Evolutionary conservation across 1,140 invertebrate species (phyloP).

Genomic region (Laodelphax striatellus): DNA sequence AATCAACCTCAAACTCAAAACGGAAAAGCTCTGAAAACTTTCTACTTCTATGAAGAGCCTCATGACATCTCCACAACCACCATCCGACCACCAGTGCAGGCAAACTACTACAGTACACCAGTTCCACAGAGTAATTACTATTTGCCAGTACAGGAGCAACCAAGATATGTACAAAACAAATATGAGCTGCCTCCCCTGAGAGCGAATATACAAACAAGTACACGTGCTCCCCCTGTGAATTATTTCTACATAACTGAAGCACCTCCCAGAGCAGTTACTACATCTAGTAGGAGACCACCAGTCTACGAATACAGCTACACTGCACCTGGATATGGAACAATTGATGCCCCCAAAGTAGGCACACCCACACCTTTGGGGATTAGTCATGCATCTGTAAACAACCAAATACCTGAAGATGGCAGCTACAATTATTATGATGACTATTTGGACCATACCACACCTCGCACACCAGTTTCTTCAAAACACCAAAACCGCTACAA

Average conservation of each 20-base stretch:
- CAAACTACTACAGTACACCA: neutral
- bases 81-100: neutral
- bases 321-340: conserved; percentile 21
- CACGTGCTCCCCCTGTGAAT: neutral
- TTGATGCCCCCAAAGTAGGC: conserved; percentile 18
- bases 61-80: conserved; percentile 1
- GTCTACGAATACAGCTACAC: conserved; percentile 26
- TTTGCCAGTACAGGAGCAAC: neutral
- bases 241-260: conserved; percentile 1
- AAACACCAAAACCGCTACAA: neutral
- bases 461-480: neutral
- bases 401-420: conserved; percentile 5
- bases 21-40: conserved; percentile 19
- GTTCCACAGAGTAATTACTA: neutral
- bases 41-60: conserved; percentile 29
- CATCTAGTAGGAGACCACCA: conserved; percentile 20
- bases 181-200: neutral
- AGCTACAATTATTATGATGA: conserved; percentile 13
- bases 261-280: neutral
- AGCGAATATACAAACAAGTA: neutral
- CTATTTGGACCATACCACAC: neutral
- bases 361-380: conserved; percentile 7
- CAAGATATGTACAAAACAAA: neutral
- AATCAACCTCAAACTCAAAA: neutral
- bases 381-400: conserved; percentile 1